Evolutionary conservation across 2,888 invertebrate genomes (phyloP).

Genomic region (Monopis laevigella): DNA sequence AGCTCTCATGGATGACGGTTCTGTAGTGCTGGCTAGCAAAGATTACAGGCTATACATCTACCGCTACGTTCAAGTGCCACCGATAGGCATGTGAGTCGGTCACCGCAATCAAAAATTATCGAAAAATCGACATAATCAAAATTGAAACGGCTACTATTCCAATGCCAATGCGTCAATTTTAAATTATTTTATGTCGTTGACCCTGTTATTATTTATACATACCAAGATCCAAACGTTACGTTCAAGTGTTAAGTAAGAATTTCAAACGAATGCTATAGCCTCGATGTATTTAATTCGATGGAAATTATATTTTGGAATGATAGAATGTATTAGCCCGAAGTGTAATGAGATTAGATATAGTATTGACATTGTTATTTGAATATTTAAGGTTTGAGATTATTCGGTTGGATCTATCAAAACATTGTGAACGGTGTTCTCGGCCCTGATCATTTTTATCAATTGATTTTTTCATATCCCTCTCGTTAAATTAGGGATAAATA

Average conservation of each 20-base stretch:
- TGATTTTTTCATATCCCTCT: slow-evolving; percentile 67
- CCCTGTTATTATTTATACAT: neutral
- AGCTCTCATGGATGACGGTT: slow-evolving; percentile 98
- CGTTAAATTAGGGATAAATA: slow-evolving; percentile 68
- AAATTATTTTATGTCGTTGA: slow-evolving; percentile 37
- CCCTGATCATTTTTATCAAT: slow-evolving; percentile 65
- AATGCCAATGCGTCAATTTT: slow-evolving; percentile 5
- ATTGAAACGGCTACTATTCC: slow-evolving; percentile 8
- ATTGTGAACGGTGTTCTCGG: slow-evolving; percentile 55
- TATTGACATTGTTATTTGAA: slow-evolving; percentile 67
- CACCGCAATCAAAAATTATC: slow-evolving; percentile 37
- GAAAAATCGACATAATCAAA: slow-evolving; percentile 25
- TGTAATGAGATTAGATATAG: slow-evolving; percentile 66
- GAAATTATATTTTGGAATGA: slow-evolving; percentile 45
- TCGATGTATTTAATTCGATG: slow-evolving; percentile 54
- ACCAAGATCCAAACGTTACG: too few species aligned
- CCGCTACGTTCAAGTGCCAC: slow-evolving; percentile 95
- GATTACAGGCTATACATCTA: slow-evolving; percentile 99
- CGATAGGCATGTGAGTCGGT: slow-evolving; percentile 77
- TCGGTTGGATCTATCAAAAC: slow-evolving; percentile 50
- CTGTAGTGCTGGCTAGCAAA: slow-evolving; percentile 98
- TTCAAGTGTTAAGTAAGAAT: neutral
- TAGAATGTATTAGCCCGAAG: slow-evolving; percentile 58
- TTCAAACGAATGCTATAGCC: neutral
- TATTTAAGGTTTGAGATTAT: slow-evolving; percentile 60